Base-by-base conservation (phyloP, 2,888 invertebrate species). In the Nymphalis c-album region DNA sequence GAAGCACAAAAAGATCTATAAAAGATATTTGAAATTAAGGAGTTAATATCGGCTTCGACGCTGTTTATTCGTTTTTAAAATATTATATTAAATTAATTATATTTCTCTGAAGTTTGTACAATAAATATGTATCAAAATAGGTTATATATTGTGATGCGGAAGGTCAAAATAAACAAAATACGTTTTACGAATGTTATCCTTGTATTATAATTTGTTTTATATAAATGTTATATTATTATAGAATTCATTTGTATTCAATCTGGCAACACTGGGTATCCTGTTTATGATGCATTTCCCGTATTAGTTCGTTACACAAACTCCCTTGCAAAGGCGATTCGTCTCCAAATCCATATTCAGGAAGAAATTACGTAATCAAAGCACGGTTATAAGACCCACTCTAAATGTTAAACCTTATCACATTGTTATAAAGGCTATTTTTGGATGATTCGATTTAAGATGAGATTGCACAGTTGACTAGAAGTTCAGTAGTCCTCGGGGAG, bases 361-460 rank as follows among this genome's bases (percentile, higher is more conserved):
- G 65, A 63, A 73, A 73, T 75, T 75, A 69, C 68, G 70, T 70
- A 75, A 62, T 68, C 73, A 63, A 72, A 63, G 59, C 75, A 75
- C 73, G 74, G 62, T 60, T 67, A 40, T 8, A 51, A 40, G 46
- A 63, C 55, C 40, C 26, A 35, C 57, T 45, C 48, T 58, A 57
- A 64, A 65, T 63, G 58, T 60, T 62, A 50, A 50, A 17, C 55
- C 70, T 64, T 74, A 65, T 31, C 10, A 10, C 61, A 17, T 72
- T 53, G 69, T 51, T 53, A 73, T 71, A 73, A 48, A 58, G 60
- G 51, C 55, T 60, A 63, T 69, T 72, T 70, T 73, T 45, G 60
- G 0, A 7, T 69, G 64, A 61, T 47, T 58, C 60, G 69, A 61
- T 67, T 40, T 46, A 22, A 67, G 64, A 59, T 67, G 55, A 71